Base-by-base conservation (phyloP, 2,797 vertebrate species). In the Podarcis lilfordi region DNA sequence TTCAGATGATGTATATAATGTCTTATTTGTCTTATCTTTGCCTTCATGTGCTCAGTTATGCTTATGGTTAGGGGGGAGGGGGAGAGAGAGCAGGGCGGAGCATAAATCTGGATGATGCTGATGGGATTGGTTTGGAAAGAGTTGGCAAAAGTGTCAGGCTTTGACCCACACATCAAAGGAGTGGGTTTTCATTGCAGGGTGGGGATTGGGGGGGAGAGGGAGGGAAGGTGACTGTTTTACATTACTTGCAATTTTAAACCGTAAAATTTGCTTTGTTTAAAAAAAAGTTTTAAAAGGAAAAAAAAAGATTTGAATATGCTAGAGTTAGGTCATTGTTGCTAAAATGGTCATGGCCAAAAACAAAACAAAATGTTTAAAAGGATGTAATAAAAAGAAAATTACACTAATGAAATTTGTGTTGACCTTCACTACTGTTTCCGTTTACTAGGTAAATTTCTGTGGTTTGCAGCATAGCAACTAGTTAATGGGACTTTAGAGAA, bases 311-410 rank as follows among this genome's bases (percentile, higher is more conserved):
- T 94, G 86, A 94, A 95, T 91, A 94, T 95, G 96, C 94, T 94
- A 89, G 85, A 96, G 94, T 93, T 91, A 85, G 88, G 86, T 94
- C 94, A 84, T 94, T 79, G 66, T 95, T 94, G 92, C 89, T 95
- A 92, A 91, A 92, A 79, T 17, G 27, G 93, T 96, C 94, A 94
- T 89, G 88, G 92, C 93, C 86, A 91, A 92, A 91, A 92, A 89
- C 66, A 35, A 89, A 93, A 89, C 91, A 89, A 95, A 96, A 94
- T 95, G 93, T 96, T 96, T 96, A 95, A 94, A 82, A 96, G 95
- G 94, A 96, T 91, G 93, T 96, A 97, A 97, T 96, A 97, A 96
- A 55, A 96, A 37, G 87, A 91, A 94, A 90, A 86, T 86, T 78
- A 82, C 87, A 87, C 92, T 90, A 90, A 69, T 88, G 45, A 85